Percentiles rank a stretch among this genome's conserved stretches.
phyloP scores from a whole-genome alignment of 53 echinoderm and acorn worm species.

The Antedon mediterranea region DNA sequence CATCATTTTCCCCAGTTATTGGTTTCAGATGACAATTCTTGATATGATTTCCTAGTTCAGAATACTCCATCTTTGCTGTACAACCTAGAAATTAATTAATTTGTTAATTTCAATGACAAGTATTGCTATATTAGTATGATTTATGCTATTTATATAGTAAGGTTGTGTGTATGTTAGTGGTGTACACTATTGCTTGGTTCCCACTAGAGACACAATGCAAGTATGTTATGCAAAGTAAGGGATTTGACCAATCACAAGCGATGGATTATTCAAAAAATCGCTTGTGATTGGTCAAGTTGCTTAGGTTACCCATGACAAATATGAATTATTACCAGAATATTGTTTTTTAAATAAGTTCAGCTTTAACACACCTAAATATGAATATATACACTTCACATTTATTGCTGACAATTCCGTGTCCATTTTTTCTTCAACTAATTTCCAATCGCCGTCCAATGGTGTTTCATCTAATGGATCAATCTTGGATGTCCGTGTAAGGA shows the following conservation, averaged over 20 bases:
- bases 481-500: conserved; percentile 79
- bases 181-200: too few relatives aligned
- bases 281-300: too few relatives aligned
- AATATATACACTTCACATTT: conserved; percentile 39
- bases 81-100: conserved; percentile 40
- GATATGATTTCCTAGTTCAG: conserved; percentile 40
- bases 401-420: conserved; percentile 64
- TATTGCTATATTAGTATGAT: too few relatives aligned
- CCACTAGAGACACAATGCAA: too few relatives aligned
- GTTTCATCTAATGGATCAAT: conserved; percentile 81
- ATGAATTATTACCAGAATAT: neutral
- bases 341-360: too few relatives aligned
- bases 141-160: too few relatives aligned
- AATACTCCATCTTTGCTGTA: conserved; percentile 43
- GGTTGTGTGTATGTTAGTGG: too few relatives aligned
- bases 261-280: too few relatives aligned
- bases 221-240: too few relatives aligned
- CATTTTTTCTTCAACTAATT: conserved; percentile 39
- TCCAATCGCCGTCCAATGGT: conserved; percentile 61
- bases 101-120: too few relatives aligned
- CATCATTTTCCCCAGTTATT: conserved; percentile 33
- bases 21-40: conserved; percentile 43
- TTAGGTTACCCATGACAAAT: too few relatives aligned
- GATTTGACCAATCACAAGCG: too few relatives aligned
- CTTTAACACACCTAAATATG: conserved; percentile 39